Conservation (phyloP, 2,888 invertebrate genomes). For the Norana najaformis region DNA sequence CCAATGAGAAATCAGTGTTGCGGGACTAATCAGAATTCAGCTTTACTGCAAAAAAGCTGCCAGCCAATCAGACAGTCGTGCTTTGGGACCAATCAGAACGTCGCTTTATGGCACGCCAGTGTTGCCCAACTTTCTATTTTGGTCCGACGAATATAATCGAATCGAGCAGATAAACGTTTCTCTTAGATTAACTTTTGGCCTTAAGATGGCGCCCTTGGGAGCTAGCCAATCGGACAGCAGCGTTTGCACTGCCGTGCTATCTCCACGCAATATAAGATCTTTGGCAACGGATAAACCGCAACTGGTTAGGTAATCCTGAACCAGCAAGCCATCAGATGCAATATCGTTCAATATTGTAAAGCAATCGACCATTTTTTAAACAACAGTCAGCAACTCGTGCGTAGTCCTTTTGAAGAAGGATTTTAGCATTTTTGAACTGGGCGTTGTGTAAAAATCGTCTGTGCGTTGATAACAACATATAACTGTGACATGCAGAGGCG, state of each 20-base stretch:
- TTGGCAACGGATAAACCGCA: background rate
- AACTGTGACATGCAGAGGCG: background rate
- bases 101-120: background rate
- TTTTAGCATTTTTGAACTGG: background rate
- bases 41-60: background rate
- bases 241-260: constrained; percentile 6
- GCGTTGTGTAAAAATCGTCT: background rate
- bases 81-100: background rate
- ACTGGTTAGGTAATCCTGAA: background rate
- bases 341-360: too few relatives aligned
- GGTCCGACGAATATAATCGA: background rate
- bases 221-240: constrained; percentile 7
- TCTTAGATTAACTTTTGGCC: constrained; percentile 16
- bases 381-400: background rate
- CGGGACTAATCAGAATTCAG: background rate
- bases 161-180: constrained; percentile 22
- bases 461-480: background rate
- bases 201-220: background rate
- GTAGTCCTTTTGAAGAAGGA: background rate
- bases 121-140: background rate
- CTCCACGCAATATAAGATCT: constrained; percentile 13
- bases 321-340: background rate
- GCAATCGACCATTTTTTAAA: background rate
- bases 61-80: background rate
- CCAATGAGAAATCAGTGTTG: background rate